A percentile compares a stretch with the other conserved stretches of the same genome.
Evolutionary conservation across 2,797 vertebrate genomes (phyloP).

Genomic region (Rhodeus uyekii): DNA sequence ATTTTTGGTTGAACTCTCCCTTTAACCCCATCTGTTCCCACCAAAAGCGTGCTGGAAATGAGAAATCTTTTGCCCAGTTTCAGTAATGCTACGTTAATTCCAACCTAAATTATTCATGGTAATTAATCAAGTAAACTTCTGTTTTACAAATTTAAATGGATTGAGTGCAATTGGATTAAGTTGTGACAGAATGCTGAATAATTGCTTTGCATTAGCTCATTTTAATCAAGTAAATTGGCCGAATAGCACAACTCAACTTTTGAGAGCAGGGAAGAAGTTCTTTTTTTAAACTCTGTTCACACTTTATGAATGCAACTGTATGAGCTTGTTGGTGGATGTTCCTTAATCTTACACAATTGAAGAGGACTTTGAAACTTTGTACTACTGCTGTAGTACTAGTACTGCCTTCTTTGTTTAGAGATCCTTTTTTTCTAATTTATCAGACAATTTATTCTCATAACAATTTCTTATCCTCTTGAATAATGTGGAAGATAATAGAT

Average conservation of each 20-base stretch:
- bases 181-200: slow-evolving; percentile 3
- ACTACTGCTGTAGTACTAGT: too few relatives aligned
- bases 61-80: background rate
- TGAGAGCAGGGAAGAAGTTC: background rate
- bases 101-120: slow-evolving; percentile 4
- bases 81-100: background rate
- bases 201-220: slow-evolving; percentile 14
- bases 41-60: background rate
- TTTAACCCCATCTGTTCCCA: background rate
- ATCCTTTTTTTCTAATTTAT: background rate
- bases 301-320: background rate
- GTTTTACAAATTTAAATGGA: too few relatives aligned
- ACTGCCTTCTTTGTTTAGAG: background rate
- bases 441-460: background rate
- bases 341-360: background rate
- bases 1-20: background rate
- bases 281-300: background rate
- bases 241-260: background rate
- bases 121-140: too few relatives aligned
- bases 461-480: background rate
- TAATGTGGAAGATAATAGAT: slow-evolving; percentile 1
- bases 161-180: slow-evolving; percentile 14
- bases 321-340: background rate
- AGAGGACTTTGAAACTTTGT: background rate
- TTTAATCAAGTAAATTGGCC: slow-evolving; percentile 6